Conservation (phyloP, 1,140 invertebrate genomes). For the Drosophila aff. region DNA sequence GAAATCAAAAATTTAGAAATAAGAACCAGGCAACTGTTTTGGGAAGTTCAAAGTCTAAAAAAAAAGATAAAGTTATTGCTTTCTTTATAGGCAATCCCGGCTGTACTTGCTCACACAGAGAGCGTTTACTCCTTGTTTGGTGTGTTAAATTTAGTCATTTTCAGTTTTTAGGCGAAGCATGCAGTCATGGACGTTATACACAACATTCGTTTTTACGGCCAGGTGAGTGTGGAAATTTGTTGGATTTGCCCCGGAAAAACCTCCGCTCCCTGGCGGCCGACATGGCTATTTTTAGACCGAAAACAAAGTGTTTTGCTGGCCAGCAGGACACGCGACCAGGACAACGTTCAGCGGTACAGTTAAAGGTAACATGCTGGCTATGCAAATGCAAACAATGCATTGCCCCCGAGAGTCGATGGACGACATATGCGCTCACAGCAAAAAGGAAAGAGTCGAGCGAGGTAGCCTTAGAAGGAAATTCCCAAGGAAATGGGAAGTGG, state of each 20-base stretch:
- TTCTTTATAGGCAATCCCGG: not conserved
- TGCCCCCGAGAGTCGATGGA: constrained; percentile 57
- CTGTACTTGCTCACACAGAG: not conserved
- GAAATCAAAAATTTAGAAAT: not conserved
- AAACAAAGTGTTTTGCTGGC: constrained; percentile 55
- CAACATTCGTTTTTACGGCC: constrained; percentile 40
- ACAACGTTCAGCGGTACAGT: constrained; percentile 10
- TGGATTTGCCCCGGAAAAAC: constrained; percentile 47
- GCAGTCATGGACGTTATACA: constrained; percentile 23
- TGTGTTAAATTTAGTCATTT: constrained; percentile 48
- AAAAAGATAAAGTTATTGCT: not conserved
- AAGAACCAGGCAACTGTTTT: not conserved
- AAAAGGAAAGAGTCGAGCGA: not conserved
- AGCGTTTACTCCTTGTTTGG: constrained; percentile 1
- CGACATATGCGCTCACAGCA: constrained; percentile 65
- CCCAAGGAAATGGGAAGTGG: constrained; percentile 11
- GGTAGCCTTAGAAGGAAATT: constrained; percentile 13
- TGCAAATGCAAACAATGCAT: constrained; percentile 75
- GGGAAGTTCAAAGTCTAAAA: not conserved
- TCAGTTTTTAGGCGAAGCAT: constrained; percentile 20
- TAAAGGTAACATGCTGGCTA: constrained; percentile 39
- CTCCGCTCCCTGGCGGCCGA: constrained; percentile 44
- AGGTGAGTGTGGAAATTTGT: constrained; percentile 43
- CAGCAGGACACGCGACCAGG: constrained; percentile 55
- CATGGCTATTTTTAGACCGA: constrained; percentile 63